phyloP scores from a whole-genome alignment of 2,888 invertebrate species.

The Dolomedes plantarius region DNA sequence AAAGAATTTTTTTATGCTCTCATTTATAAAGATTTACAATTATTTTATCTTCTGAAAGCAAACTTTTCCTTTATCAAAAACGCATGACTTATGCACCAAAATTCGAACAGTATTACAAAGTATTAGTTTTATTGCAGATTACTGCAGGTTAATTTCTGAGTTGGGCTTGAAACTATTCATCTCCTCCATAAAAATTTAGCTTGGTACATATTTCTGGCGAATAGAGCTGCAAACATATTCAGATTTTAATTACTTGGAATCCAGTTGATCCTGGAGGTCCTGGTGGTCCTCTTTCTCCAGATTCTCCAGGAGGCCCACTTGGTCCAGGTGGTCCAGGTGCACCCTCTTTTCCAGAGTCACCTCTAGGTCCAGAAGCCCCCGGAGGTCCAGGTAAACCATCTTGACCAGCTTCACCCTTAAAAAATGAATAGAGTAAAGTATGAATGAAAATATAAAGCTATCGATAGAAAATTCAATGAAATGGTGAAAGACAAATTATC shows the following conservation, averaged over 20 bases:
- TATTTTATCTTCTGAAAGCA: too few species aligned
- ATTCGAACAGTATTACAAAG: too few species aligned
- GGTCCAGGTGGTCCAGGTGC: slow-evolving; percentile 80
- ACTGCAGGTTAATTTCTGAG: too few species aligned
- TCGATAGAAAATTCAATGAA: neutral
- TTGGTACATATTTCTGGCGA: too few species aligned
- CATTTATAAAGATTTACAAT: too few species aligned
- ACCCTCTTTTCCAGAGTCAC: slow-evolving; percentile 83
- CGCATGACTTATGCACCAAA: too few species aligned
- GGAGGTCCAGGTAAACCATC: slow-evolving; percentile 71
- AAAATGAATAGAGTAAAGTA: neutral
- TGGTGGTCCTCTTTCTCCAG: slow-evolving; percentile 86
- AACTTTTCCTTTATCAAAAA: too few species aligned
- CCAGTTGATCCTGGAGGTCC: slow-evolving; percentile 88
- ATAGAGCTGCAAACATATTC: too few species aligned
- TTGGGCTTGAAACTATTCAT: too few species aligned
- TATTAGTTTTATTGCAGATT: too few species aligned
- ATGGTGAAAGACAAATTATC: neutral
- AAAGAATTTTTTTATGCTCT: too few species aligned
- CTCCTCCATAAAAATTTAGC: too few species aligned
- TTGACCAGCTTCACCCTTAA: slow-evolving; percentile 86
- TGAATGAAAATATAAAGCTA: neutral
- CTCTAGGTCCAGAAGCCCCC: slow-evolving; percentile 83
- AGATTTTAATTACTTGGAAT: slow-evolving; percentile 87
- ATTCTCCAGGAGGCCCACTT: slow-evolving; percentile 79